phyloP scores from a whole-genome alignment of 2,797 vertebrate species.

The Pipistrellus pipistrellus region DNA sequence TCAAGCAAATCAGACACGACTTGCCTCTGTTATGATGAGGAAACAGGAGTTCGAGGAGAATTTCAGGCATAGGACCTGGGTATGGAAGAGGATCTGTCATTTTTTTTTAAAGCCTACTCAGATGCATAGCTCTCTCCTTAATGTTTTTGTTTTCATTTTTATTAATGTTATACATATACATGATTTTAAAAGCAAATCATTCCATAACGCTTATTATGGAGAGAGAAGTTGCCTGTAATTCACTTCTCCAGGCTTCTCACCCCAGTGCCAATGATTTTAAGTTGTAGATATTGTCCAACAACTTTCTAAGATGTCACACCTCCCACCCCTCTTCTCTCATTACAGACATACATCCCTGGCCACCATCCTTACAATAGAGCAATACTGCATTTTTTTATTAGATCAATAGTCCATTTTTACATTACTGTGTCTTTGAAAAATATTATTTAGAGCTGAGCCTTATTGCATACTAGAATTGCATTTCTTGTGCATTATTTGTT shows the following conservation, averaged over 20 bases:
- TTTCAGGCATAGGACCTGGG: not conserved
- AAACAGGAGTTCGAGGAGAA: not conserved
- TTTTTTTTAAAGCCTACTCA: not conserved
- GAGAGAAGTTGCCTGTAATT: not conserved
- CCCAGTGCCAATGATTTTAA: not conserved
- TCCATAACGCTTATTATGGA: not conserved
- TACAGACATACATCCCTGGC: rapidly evolving
- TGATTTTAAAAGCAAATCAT: not conserved
- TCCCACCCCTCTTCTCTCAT: rapidly evolving
- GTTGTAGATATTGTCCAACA: not conserved
- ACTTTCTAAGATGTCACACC: not conserved
- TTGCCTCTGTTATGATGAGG: not conserved
- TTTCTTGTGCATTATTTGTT: not conserved
- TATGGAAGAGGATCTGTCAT: rapidly evolving
- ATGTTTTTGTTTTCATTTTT: not conserved
- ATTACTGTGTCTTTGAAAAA: not conserved
- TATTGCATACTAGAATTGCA: not conserved
- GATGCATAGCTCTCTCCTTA: not conserved
- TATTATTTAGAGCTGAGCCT: not conserved
- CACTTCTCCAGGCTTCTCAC: not conserved
- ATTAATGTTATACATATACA: not conserved
- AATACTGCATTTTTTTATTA: not conserved
- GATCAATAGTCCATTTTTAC: not conserved
- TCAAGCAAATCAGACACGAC: not conserved
- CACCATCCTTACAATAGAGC: not conserved